These are phyloP conservation scores for Cephalopterus ornatus DNA, from an alignment of 2,113 vertebrate genomes.

Conservation along the genomic window DNA sequence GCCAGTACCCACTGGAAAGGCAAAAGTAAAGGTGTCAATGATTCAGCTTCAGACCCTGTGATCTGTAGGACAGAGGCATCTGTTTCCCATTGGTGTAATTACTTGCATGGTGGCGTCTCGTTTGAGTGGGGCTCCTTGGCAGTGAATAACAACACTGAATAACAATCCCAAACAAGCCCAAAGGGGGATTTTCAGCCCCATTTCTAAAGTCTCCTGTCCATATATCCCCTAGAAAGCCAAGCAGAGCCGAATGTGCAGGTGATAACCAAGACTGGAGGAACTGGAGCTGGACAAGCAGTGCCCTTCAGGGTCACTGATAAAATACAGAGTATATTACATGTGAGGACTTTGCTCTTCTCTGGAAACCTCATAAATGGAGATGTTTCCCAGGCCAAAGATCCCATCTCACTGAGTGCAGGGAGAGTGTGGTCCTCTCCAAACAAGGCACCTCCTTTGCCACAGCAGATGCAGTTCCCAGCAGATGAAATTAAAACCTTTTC, in stretches of 20 bases:
- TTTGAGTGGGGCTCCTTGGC: not conserved
- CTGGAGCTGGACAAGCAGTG: not conserved
- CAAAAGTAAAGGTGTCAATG: not conserved
- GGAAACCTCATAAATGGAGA: not conserved
- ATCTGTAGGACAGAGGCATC: not conserved
- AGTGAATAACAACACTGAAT: not conserved
- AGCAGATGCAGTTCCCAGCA: not conserved
- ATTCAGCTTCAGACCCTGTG: not conserved
- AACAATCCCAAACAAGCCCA: not conserved
- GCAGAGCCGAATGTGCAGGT: fast-evolving
- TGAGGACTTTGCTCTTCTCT: not conserved
- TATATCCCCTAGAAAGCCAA: not conserved
- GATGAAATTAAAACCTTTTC: not conserved
- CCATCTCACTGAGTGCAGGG: fast-evolving
- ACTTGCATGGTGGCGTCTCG: not conserved
- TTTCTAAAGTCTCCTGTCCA: not conserved
- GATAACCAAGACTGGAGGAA: not conserved
- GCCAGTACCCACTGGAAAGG: not conserved
- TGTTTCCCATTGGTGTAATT: not conserved
- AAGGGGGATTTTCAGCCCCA: not conserved
- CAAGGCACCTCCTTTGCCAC: not conserved
- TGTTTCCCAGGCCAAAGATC: not conserved
- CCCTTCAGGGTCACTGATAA: not conserved
- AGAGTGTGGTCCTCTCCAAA: not conserved
- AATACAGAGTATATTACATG: not conserved